Percentiles rank a stretch among this genome's conserved stretches.
These are phyloP conservation scores for Mechanitis mazaeus DNA, from an alignment of 2,888 invertebrate genomes.

Conservation along the genomic window DNA sequence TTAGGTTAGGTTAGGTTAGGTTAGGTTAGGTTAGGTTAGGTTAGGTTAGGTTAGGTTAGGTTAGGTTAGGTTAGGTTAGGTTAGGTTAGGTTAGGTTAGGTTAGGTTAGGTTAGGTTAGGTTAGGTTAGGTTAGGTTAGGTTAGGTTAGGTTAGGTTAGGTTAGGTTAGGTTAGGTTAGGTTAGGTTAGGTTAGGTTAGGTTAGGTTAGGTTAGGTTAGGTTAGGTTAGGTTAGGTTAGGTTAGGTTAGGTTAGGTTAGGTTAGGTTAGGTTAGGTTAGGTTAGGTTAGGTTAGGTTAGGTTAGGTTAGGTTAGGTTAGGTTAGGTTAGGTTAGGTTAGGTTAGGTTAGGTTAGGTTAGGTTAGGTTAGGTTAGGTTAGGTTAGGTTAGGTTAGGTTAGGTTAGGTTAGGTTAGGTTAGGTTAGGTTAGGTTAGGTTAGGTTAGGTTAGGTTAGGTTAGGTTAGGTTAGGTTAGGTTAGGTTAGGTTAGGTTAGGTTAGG, in stretches of 20 bases:
- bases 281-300: constrained; percentile 18
- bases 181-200: constrained; percentile 14
- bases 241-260: constrained; percentile 32
- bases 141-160: constrained; percentile 14
- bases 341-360: constrained; percentile 16
- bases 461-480: constrained; percentile 14
- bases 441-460: constrained; percentile 14
- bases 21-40: constrained; percentile 14
- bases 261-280: constrained; percentile 27
- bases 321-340: constrained; percentile 17
- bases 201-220: constrained; percentile 13
- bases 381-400: constrained; percentile 18
- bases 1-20: constrained; percentile 17
- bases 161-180: constrained; percentile 14
- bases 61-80: constrained; percentile 14
- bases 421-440: constrained; percentile 15
- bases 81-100: constrained; percentile 14
- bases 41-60: constrained; percentile 15
- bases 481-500: constrained; percentile 14
- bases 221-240: constrained; percentile 16
- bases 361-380: constrained; percentile 18
- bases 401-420: constrained; percentile 16
- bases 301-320: constrained; percentile 18
- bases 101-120: constrained; percentile 15
- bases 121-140: constrained; percentile 11